Conservation (phyloP, 2,113 vertebrate species). For the Platycercus adscitus region DNA sequence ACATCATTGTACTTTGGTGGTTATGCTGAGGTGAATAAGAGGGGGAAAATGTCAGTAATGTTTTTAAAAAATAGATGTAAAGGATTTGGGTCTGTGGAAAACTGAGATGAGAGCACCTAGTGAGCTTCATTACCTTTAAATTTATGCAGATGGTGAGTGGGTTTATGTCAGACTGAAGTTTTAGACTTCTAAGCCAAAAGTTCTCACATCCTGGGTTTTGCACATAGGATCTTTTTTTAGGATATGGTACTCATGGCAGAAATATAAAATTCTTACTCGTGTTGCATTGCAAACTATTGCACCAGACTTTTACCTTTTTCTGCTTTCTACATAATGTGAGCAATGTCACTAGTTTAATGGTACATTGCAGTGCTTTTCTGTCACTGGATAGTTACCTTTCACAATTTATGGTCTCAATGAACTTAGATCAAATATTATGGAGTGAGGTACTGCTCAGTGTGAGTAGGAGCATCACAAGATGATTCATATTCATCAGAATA, state of each 20-base stretch:
- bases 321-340: neutral
- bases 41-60: neutral
- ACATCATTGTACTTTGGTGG: neutral
- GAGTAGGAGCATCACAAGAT: neutral
- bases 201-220: slow-evolving; percentile 27
- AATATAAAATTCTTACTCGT: neutral
- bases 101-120: slow-evolving; percentile 7
- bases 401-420: neutral
- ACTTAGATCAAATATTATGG: neutral
- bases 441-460: neutral
- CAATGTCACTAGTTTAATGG: neutral
- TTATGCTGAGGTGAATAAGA: neutral
- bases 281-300: neutral
- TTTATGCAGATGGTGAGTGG: slow-evolving; percentile 59
- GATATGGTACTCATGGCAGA: neutral
- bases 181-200: neutral
- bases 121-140: slow-evolving; percentile 49
- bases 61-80: neutral
- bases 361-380: neutral
- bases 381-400: neutral
- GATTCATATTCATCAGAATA: neutral
- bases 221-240: slow-evolving; percentile 16
- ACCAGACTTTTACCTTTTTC: neutral
- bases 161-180: slow-evolving; percentile 34
- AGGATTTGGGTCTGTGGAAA: neutral